Evolutionary conservation across 2,888 invertebrate species (phyloP).

Genomic region (Ophioninae sp.): DNA sequence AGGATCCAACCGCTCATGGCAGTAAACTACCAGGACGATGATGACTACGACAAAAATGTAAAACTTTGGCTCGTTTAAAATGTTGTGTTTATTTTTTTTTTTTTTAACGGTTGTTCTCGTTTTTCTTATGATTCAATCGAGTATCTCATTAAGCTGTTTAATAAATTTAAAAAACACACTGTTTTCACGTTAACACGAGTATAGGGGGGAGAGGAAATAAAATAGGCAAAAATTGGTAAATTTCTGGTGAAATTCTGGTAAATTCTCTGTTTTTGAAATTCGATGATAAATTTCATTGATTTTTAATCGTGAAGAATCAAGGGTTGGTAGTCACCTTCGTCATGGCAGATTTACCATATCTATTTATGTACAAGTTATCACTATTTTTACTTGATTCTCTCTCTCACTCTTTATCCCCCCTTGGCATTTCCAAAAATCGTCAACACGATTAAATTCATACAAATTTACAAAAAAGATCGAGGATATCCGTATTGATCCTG

Average conservation of each 20-base stretch:
- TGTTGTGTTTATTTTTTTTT: slow-evolving; percentile 11
- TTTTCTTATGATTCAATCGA: neutral
- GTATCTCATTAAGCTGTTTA: no score
- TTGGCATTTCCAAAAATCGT: neutral
- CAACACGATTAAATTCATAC: neutral
- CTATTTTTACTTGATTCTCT: neutral
- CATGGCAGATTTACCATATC: no score
- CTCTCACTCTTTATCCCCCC: neutral
- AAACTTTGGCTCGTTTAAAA: slow-evolving; percentile 11
- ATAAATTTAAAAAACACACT: no score
- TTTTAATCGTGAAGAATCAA: no score
- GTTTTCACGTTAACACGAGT: no score
- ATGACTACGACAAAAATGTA: slow-evolving; percentile 38
- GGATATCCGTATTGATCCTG: neutral
- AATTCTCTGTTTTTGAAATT: no score
- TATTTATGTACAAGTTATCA: no score
- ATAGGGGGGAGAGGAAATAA: no score
- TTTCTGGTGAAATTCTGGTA: no score
- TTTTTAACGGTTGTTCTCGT: slow-evolving; percentile 20
- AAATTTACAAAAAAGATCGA: neutral
- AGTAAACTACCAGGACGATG: slow-evolving; percentile 28
- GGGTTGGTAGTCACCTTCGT: no score
- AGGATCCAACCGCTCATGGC: slow-evolving; percentile 35
- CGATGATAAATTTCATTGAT: no score
- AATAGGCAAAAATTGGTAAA: no score